Evolutionary conservation across 2,113 vertebrate genomes (phyloP), one percentile per base, ranked within the genome.

Genomic region (Corythornis cristatus): DNA sequence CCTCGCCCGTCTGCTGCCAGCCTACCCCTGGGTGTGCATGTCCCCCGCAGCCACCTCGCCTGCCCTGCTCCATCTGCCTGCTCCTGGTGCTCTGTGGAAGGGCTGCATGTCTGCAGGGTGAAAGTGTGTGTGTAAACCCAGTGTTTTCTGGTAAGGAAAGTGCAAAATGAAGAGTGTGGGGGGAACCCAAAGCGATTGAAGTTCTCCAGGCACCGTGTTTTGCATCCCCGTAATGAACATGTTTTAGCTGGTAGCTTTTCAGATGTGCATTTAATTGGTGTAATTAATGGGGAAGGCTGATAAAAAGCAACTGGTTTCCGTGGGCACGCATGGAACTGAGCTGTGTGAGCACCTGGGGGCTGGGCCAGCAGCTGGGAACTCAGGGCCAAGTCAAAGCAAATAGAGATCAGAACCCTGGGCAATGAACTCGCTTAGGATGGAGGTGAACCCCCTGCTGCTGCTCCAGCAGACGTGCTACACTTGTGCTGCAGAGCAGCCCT

Each of bases 21-120:
- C 88, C 94, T 87, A 78, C 56, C 28, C 73, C 56, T 54, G 40
- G 57, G 2, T 43, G 11, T 94, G 97, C 97, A 95, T 79, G 96
- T 26, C 21, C 61, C 31, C 89, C 42, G 4, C 83, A 37, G 37
- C 37, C 37, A 37, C 88, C 25, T 25, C 21, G 21, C 25, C 26
- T 42, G 53, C 71, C 75, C 46, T 29, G 65, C 77, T 86, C 73
- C 93, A 20, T 35, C 64, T 14, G 4, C 15, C 3, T 25, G 28
- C 48, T 26, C 25, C 33, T 75, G 29, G 7, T 18, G 5, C 25
- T 77, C 23, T 85, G 65, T 71, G 86, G 28, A 88, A n/a, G 72
- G 87, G 33, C 73, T 80, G 83, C 46, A 57, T 51, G 96, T 60
- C 83, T 83, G 15, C 2, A 77, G 66, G 79, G 7, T 3, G 6